phyloP scores from a whole-genome alignment of 2,113 vertebrate species.

The Saimiri boliviensis region DNA sequence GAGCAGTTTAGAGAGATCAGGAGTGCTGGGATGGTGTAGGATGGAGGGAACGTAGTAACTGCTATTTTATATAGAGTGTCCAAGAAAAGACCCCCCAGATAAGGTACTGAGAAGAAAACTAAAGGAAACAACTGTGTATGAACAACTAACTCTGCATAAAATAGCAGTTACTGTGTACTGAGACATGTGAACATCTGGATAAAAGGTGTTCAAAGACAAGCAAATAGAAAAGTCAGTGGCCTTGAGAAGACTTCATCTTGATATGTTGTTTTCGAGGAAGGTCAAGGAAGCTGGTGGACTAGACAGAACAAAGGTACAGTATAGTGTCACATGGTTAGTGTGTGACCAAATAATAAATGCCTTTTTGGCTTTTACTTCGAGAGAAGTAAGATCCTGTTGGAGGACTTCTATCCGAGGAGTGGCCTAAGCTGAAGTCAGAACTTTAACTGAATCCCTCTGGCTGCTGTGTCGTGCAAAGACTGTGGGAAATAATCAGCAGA shows the following conservation, averaged over 20 bases:
- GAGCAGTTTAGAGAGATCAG: neutral
- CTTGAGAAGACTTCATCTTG: neutral
- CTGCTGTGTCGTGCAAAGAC: neutral
- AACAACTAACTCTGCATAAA: too few relatives aligned
- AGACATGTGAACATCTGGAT: neutral
- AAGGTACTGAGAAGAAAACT: neutral
- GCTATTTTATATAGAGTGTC: neutral
- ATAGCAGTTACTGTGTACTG: neutral
- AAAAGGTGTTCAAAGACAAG: neutral
- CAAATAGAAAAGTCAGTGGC: neutral
- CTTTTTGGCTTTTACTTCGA: neutral
- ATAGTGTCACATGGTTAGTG: neutral
- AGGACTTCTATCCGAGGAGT: neutral
- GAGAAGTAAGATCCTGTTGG: neutral
- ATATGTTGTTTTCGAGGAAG: neutral
- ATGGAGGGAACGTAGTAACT: neutral
- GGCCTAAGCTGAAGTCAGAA: neutral
- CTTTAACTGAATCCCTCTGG: neutral
- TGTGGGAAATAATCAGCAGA: neutral
- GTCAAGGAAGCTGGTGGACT: neutral
- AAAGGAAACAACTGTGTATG: neutral
- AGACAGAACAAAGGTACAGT: neutral
- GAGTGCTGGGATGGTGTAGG: fast-evolving
- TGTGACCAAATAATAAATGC: neutral
- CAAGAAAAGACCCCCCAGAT: neutral